phyloP scores from a whole-genome alignment of 2,113 vertebrate species.

The Ginglymostoma cirratum region DNA sequence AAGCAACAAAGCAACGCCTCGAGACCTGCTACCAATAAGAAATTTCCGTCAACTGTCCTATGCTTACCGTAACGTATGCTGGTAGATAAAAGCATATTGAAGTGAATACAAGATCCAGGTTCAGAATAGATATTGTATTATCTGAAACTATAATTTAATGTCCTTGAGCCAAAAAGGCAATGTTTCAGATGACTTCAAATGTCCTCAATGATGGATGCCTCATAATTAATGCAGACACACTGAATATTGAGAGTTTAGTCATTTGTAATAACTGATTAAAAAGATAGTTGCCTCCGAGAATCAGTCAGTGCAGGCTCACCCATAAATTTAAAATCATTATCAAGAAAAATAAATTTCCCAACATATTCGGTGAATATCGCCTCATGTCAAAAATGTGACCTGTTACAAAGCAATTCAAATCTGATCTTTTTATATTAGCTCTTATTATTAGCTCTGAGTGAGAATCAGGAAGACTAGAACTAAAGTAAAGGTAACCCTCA shows the following conservation, averaged over 20 bases:
- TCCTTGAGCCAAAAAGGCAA: not conserved
- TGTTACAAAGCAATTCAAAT: not conserved
- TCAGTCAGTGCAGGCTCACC: not conserved
- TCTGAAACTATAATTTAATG: not conserved
- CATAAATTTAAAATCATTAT: not conserved
- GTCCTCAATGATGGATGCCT: not conserved
- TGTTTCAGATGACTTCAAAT: constrained; percentile 2
- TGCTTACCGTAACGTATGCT: not conserved
- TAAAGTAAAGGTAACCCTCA: not conserved
- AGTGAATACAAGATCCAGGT: not conserved
- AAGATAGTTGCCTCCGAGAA: not conserved
- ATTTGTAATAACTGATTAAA: constrained; percentile 22
- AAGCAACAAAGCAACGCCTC: not conserved
- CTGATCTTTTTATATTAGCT: not conserved
- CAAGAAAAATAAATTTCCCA: not conserved
- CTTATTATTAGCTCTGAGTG: not conserved
- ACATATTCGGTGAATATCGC: not conserved
- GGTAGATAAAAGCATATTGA: not conserved
- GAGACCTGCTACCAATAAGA: not conserved
- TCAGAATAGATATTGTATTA: not conserved
- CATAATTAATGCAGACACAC: not conserved
- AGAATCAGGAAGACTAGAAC: not conserved
- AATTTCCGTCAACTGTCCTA: not conserved
- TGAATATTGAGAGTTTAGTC: not conserved
- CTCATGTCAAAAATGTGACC: not conserved